Base-by-base conservation (phyloP, 2,888 invertebrate species). In the Tetropium fuscum region DNA sequence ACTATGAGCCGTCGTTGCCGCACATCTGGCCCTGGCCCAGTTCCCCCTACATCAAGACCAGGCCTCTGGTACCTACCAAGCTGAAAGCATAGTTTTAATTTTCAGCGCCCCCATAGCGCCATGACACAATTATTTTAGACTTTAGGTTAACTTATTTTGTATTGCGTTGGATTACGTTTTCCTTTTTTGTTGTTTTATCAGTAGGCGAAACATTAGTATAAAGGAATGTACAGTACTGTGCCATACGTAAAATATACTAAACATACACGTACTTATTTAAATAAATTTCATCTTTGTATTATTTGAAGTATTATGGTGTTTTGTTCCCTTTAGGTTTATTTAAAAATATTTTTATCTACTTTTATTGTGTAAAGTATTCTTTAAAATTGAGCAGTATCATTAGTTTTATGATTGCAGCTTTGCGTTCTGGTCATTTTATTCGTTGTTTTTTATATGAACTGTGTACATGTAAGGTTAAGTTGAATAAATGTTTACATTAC, bases 1-100 rank as follows among this genome's bases (percentile, higher is more conserved):
- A 91, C 77, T 95, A 95, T 78, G 90, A 91, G 78, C 85, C 87
- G 66, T 88, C 93, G 51, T 86, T 94, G 84, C 93, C 94, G 0
- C 83, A 84, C 3, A 86, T 85, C 3, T 90, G 90, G 89, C 78
- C 65, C 6, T 90, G 90, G 90, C 81, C 81, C 3, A 72, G 78
- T 55, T 55, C 68, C 11, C 75, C 76, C 0, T 73, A 78, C 60
- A 75, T 79, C 20, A 77, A 79, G 65, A 78, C 78, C 3, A 73
- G 71, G 66, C 75, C 77, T 4, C 60, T 81, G 61, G 74, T 76
- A 53, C 78, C 80, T 3, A 74, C 70, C 1, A 79, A 76, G 63
- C 44, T 78, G 19, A 73, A 70, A 64, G 75, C 73, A 57, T 76
- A 75, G 65, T 57, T 38, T 45, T 30, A 53, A 18, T 27, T 47